Base-by-base conservation (phyloP, 2,888 invertebrate genomes). In the Lasioglossum lativentre region DNA sequence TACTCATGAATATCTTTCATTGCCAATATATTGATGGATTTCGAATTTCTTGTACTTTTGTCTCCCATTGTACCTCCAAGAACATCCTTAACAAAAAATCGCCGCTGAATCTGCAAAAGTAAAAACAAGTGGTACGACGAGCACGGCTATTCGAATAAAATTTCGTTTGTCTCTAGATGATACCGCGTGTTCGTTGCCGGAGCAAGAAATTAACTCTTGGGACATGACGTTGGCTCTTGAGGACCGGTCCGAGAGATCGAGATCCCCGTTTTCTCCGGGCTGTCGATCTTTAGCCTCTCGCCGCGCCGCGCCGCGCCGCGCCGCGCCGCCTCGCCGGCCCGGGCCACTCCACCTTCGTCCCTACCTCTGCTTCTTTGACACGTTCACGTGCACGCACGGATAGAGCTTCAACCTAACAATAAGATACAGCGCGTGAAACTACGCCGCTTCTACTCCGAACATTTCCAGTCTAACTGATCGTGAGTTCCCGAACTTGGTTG, bases 261-360 rank as follows among this genome's bases (percentile, higher is more conserved):
- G 83, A 88, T 83, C 75, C 81, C 80, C 80, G 80, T 86, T 89
- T 83, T 75, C 85, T 86, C 81, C 74, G n/a, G 45, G 83, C 83
- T 88, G 82, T 85, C 88, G 89, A 89, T 89, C 89, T 89, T 84
- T 89, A 88, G 82, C 83, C 88, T 88, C 82, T 80, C 82, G 59
- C 30, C 16, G 34, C 16, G 40, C 45, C 78, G 0, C 5, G 23
- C 23, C 23, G 52, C 6, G n/a, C n/a, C n/a, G 16, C 45, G 40
- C 45, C 78, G 0, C 5, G 23, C 23, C 23, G 52, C 6, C n/a
- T n/a, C n/a, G 19, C 45, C 19, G 47, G 19, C 6, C 34, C 10
- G 38, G 72, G 56, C 59, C 76, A 83, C 86, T 84, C 84, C 89
- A 83, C 86, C 88, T 80, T 82, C 90, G 84, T 82, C 79, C 87